Evolutionary conservation across 2,797 vertebrate species (phyloP), one percentile per base, ranked within the genome.

Genomic region (Cirrhinus molitorella): DNA sequence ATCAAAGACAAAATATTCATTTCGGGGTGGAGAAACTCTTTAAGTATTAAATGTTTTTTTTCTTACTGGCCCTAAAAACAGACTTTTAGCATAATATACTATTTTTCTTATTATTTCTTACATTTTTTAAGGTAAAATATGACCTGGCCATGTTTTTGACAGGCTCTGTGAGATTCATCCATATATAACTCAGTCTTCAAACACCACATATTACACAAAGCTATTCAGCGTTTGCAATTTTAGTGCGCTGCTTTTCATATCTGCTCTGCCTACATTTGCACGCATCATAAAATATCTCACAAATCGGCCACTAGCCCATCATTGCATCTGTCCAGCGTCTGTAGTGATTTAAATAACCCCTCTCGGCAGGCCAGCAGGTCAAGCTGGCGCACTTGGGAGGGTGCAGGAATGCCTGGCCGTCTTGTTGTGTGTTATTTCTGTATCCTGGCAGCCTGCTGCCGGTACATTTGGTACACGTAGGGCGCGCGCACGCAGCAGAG

Each of bases 351-450:
- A 87, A 88, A 88, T 88, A 88, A 59, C 81, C 53, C 12, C 82
- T 85, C 67, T 47, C 19, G 68, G 80, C 59, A 84, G 85, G 83
- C 85, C 89, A 85, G 88, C 80, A 57, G 90, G 91, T 93, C 91
- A 92, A 91, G 86, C 84, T 87, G 86, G 88, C 87, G 82, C 88
- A 88, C 88, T 86, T 87, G 88, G 85, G 25, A 71, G 81, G 72
- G 79, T 59, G 37, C 87, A 88, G 49, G 21, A 82, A 88, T 91
- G 87, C 89, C 86, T 86, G 81, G 84, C 71, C 74, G 34, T 80
- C 55, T 77, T 90, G 87, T 88, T 82, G 79, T 79, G 84, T 89
- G 89, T 91, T 94, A 89, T 92, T 92, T 91, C 87, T 89, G 88
- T 86, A 85, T 89, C 79, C 72, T 67, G 83, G 74, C 81, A 84